phyloP scores from a whole-genome alignment of 2,888 invertebrate species.

The Eueremaeus valkanovi region DNA sequence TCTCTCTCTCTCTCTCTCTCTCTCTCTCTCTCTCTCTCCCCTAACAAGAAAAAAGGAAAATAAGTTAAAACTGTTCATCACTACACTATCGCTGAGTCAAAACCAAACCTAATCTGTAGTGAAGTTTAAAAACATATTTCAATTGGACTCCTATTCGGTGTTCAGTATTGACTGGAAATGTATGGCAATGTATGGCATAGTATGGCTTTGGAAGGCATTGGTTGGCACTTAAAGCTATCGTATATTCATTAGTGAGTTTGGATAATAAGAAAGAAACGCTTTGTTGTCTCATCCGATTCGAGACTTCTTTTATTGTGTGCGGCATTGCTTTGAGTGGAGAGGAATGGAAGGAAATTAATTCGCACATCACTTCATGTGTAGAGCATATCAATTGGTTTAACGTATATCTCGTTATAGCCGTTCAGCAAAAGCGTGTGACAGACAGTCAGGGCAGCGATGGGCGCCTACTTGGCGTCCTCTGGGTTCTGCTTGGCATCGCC shows the following conservation, averaged over 20 bases:
- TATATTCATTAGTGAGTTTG: conserved; percentile 20
- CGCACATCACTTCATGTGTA: conserved; percentile 13
- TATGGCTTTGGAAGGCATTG: too few relatives aligned
- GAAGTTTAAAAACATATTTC: not conserved
- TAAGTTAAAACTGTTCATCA: not conserved
- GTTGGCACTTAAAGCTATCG: not conserved
- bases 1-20: not conserved
- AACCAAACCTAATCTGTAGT: too few relatives aligned
- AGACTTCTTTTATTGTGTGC: conserved; percentile 31
- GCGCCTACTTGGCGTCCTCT: conserved; percentile 5
- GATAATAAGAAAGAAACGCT: conserved; percentile 22
- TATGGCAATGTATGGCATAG: too few relatives aligned
- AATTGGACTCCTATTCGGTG: not conserved
- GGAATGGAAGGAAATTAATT: conserved; percentile 33
- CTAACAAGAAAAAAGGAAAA: too few relatives aligned
- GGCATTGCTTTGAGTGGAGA: conserved; percentile 11
- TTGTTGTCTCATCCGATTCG: conserved; percentile 28
- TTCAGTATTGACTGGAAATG: too few relatives aligned
- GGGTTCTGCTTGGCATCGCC: conserved; percentile 15
- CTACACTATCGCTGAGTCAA: too few relatives aligned
- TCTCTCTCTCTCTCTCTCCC: too few relatives aligned
- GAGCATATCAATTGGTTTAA: conserved; percentile 26
- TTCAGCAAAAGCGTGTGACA: conserved; percentile 33
- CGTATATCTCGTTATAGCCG: conserved; percentile 27
- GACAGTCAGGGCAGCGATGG: conserved; percentile 22